Base-by-base conservation (phyloP, 2,797 vertebrate species). In the Amphiprion clarkii region DNA sequence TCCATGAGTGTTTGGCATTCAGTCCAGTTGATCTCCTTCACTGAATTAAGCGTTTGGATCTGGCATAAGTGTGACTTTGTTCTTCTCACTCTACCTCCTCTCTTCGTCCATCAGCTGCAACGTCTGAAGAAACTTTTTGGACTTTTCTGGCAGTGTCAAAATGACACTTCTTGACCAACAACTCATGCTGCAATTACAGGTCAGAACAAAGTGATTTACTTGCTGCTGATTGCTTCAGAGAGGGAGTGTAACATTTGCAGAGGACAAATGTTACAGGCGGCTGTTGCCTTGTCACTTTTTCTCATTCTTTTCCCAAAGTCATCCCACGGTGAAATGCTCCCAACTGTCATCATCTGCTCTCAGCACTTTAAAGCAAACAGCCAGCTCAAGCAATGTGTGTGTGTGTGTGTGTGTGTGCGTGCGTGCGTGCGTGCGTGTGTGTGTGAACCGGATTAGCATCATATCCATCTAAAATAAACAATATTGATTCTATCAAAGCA, bases 321-420 rank as follows among this genome's bases (percentile, higher is more conserved):
- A 71, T 74, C 71, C 80, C 69, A 76, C 7, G 19, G 48, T 79
- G 62, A 74, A 53, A 84, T 51, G 71, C 78, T 72, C 71, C 88
- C 78, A 71, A 71, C 78, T 86, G 83, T 81, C 80, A 77, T 81
- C 79, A 66, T 79, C 83, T 79, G 81, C 74, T 82, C 56, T 66
- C 66, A 39, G 13, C 62, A 42, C 58, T 74, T 83, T 58, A 39
- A 78, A 78, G 14, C 56, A 62, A 69, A 65, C 44, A 71, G 49
- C 39, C 14, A 67, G 53, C 12, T 63, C 52, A 74, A 56, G 66
- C 48, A 48, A 23, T 44, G 42, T 16, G 12, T 39, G 36, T 33
- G 31, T 33, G 31, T 39, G 46, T 8, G 2, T 33, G 68, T 67
- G 67, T 55, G 53, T 1, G 0, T 33, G 31, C 7, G 31, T 39